Conservation (phyloP, 1,140 invertebrate genomes). For the Trachymyrmex septentrionalis region DNA sequence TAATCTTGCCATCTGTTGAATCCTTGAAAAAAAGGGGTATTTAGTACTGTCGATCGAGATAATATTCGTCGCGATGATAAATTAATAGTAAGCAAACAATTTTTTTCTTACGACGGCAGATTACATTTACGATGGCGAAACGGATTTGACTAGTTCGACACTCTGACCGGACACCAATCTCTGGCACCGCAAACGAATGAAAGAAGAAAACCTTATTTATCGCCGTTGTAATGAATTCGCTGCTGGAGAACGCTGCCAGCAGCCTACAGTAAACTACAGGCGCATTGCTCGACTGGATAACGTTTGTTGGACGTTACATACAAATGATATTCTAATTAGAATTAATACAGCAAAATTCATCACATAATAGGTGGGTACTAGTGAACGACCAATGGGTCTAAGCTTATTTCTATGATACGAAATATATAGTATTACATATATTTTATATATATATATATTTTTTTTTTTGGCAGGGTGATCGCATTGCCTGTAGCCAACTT, state of each 20-base stretch:
- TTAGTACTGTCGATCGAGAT: background rate
- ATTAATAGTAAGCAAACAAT: background rate
- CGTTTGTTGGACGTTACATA: slow-evolving; percentile 5
- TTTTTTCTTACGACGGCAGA: slow-evolving; percentile 36
- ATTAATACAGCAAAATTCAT: slow-evolving; percentile 37
- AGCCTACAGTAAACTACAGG: background rate
- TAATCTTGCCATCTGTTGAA: slow-evolving; percentile 28
- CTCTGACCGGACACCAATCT: slow-evolving; percentile 75
- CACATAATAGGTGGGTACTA: slow-evolving; percentile 8
- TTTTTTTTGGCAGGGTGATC: slow-evolving; percentile 5
- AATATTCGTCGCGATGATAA: background rate
- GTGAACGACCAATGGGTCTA: background rate
- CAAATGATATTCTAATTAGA: slow-evolving; percentile 21
- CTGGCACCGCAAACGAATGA: slow-evolving; percentile 67
- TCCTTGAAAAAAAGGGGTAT: background rate
- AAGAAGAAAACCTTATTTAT: slow-evolving; percentile 61
- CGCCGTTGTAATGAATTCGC: slow-evolving; percentile 25
- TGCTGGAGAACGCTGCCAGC: slow-evolving; percentile 13
- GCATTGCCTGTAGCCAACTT: slow-evolving; percentile 38
- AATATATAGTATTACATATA: background rate
- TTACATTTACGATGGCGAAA: slow-evolving; percentile 73
- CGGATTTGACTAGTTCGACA: slow-evolving; percentile 84
- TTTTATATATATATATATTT: slow-evolving; percentile 1
- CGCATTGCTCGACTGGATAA: slow-evolving; percentile 3
- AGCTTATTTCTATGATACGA: slow-evolving; percentile 7